Evolutionary conservation across 2,113 vertebrate species (phyloP).

Genomic region (human): GRCh38 chr15:88242501-88243000

Average conservation of each 20-base stretch:
- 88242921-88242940: not conserved
- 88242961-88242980: not conserved
- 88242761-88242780: not conserved
- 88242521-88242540: not conserved
- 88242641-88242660: accelerated
- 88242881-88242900: not conserved
- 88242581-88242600: not conserved
- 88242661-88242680: accelerated
- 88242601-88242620: accelerated
- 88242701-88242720: not conserved
- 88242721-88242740: not conserved
- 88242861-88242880: not conserved
- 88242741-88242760: not conserved
- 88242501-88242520: not conserved
- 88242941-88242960: not conserved
- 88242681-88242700: not conserved
- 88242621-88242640: accelerated
- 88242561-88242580: not conserved
- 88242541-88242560: not conserved
- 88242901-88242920: not conserved
- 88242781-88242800: not conserved
- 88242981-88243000: not conserved
- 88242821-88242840: not conserved
- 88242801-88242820: not conserved
- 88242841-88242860: not conserved